These are phyloP conservation scores for Drosophila kepulauana DNA, from an alignment of 1,140 invertebrate genomes.

Conservation along the genomic window DNA sequence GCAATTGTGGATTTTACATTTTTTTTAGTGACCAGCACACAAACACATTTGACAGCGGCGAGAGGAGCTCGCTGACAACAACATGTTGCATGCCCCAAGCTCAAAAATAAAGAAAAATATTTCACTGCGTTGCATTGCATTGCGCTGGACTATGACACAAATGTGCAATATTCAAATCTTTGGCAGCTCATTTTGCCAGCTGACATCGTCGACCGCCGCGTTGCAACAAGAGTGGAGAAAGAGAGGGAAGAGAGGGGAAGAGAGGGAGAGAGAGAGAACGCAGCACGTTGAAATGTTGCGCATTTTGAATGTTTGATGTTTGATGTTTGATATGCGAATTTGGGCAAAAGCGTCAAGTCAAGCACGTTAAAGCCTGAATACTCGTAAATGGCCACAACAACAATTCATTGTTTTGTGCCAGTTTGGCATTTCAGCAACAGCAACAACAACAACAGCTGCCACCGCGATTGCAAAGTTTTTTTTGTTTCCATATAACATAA, in stretches of 20 bases:
- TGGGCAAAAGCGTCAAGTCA: conserved; percentile 76
- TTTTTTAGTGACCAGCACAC: conserved; percentile 47
- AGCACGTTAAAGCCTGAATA: conserved; percentile 27
- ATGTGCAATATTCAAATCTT: conserved; percentile 75
- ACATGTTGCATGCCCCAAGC: conserved; percentile 56
- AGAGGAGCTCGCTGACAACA: conserved; percentile 42
- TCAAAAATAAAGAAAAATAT: conserved; percentile 31
- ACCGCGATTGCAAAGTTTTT: conserved; percentile 1
- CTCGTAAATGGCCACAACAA: conserved; percentile 47
- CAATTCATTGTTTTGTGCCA: conserved; percentile 39
- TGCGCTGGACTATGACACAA: conserved; percentile 49
- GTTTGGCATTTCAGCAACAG: conserved; percentile 12
- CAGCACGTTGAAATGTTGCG: conserved; percentile 69
- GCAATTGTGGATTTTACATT: conserved; percentile 57
- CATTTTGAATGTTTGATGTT: conserved; percentile 73
- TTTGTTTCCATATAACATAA: not conserved
- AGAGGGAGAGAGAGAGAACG: conserved; percentile 1
- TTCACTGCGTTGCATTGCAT: conserved; percentile 14
- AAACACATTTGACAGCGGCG: conserved; percentile 61
- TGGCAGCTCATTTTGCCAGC: conserved; percentile 58
- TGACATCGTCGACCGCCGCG: conserved; percentile 28
- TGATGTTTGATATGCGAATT: conserved; percentile 75
- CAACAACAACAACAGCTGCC: conserved; percentile 11
- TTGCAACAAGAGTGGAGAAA: not conserved
- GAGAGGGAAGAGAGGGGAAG: not conserved